Percentiles rank a stretch among this genome's conserved stretches.
phyloP scores from a whole-genome alignment of 2,113 vertebrate genomes.

The Thymallus thymallus region DNA sequence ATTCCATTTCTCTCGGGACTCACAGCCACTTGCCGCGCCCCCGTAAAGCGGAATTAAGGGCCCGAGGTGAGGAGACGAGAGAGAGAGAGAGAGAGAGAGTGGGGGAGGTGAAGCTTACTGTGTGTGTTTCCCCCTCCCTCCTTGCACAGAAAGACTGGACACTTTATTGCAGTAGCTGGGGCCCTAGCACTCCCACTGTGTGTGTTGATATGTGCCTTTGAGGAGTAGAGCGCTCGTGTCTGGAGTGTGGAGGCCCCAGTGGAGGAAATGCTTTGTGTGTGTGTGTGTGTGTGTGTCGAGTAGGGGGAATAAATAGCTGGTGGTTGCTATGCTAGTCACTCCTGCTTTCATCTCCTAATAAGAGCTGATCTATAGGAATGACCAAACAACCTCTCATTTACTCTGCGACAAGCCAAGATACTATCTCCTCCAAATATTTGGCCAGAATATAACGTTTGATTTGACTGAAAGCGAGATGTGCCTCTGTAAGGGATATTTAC shows the following conservation, averaged over 20 bases:
- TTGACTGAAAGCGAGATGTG: slow-evolving; percentile 8
- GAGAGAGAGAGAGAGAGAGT: background rate
- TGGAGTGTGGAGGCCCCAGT: slow-evolving; percentile 28
- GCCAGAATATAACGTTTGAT: slow-evolving; percentile 53
- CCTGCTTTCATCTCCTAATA: slow-evolving; percentile 43
- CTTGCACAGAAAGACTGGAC: background rate
- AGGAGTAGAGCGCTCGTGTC: background rate
- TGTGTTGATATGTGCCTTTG: slow-evolving; percentile 19
- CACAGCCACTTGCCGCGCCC: background rate
- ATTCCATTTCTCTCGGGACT: background rate
- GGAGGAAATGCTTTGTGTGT: background rate
- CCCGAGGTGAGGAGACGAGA: slow-evolving; percentile 1
- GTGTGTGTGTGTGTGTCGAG: background rate
- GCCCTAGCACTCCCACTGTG: slow-evolving; percentile 12
- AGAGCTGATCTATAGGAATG: slow-evolving; percentile 42
- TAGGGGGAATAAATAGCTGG: slow-evolving; percentile 17
- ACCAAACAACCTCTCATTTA: slow-evolving; percentile 44
- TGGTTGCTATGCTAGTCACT: slow-evolving; percentile 10
- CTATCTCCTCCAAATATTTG: slow-evolving; percentile 56
- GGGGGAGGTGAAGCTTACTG: background rate
- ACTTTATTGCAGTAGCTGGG: too few species aligned
- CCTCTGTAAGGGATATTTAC: too few species aligned
- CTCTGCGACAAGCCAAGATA: slow-evolving; percentile 41
- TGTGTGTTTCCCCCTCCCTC: background rate
- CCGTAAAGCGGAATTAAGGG: background rate